Evolutionary conservation across 2,113 vertebrate genomes (phyloP).

Genomic region (Meriones unguiculatus): DNA sequence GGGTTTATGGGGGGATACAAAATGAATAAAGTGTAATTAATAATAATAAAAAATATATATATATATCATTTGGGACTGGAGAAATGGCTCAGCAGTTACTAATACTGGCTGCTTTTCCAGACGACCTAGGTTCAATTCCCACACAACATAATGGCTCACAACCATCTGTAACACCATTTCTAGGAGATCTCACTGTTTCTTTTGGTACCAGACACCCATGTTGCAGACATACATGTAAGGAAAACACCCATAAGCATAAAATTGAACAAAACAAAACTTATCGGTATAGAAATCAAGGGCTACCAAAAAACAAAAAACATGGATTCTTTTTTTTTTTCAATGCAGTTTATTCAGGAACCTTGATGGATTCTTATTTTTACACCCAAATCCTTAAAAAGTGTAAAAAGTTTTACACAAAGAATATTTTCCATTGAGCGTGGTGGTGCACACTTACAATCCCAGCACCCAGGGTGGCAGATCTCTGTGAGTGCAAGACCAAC

Average conservation of each 20-base stretch:
- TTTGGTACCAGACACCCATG: not conserved
- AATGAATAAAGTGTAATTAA: no score
- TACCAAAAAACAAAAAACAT: conserved; percentile 3
- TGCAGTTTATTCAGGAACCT: no score
- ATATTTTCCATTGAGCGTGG: not conserved
- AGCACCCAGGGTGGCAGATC: no score
- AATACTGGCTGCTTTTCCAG: not conserved
- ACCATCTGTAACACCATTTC: not conserved
- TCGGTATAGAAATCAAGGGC: not conserved
- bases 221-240: not conserved
- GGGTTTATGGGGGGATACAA: no score
- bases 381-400: not conserved
- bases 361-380: not conserved
- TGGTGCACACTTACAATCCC: no score
- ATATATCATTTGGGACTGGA: not conserved
- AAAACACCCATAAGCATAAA: not conserved
- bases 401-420: conserved; percentile 18
- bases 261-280: not conserved
- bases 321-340: not conserved
- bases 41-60: no score
- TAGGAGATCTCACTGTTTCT: not conserved
- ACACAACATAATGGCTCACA: not conserved
- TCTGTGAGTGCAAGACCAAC: no score
- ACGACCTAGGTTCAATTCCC: not conserved
- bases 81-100: not conserved